Conservation (phyloP, 2,888 invertebrate species). For the Cyrtodaria siliqua region DNA sequence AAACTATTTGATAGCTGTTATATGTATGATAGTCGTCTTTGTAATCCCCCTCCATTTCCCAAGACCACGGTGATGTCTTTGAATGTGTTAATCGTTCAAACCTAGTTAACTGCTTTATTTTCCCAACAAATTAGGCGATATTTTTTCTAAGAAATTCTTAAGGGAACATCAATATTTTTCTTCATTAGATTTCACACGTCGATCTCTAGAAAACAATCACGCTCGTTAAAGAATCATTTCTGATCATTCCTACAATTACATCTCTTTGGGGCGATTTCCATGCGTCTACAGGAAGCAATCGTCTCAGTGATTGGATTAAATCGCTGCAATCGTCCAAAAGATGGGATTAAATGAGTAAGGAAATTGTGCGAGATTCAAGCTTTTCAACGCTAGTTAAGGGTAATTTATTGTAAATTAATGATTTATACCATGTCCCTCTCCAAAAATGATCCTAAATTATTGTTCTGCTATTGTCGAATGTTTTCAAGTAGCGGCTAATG, state of each 20-base stretch:
- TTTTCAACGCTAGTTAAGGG: constrained; percentile 63
- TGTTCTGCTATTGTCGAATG: constrained; percentile 57
- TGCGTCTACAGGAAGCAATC: constrained; percentile 63
- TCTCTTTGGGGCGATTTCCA: constrained; percentile 45
- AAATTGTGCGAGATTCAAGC: constrained; percentile 61
- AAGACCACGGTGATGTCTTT: neutral
- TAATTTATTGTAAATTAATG: constrained; percentile 69
- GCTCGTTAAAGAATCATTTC: constrained; percentile 60
- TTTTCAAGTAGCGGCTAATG: constrained; percentile 61
- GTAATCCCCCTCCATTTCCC: too few relatives aligned
- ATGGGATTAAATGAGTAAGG: constrained; percentile 65
- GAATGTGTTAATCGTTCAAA: constrained; percentile 49
- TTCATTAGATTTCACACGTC: constrained; percentile 66
- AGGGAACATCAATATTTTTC: constrained; percentile 60
- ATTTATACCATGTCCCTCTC: constrained; percentile 58
- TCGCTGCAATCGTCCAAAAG: constrained; percentile 60
- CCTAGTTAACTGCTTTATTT: constrained; percentile 60
- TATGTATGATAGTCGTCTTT: too few relatives aligned
- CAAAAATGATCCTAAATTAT: constrained; percentile 65
- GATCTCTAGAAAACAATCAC: constrained; percentile 56
- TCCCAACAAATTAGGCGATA: constrained; percentile 60
- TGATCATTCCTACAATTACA: constrained; percentile 59
- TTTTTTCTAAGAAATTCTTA: constrained; percentile 47
- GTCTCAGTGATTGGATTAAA: constrained; percentile 63
- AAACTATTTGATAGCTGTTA: too few relatives aligned